A percentile compares a stretch with the other conserved stretches of the same genome.
Conservation (phyloP, 2,113 vertebrate species). For the Petrocephalus zakoni region DNA sequence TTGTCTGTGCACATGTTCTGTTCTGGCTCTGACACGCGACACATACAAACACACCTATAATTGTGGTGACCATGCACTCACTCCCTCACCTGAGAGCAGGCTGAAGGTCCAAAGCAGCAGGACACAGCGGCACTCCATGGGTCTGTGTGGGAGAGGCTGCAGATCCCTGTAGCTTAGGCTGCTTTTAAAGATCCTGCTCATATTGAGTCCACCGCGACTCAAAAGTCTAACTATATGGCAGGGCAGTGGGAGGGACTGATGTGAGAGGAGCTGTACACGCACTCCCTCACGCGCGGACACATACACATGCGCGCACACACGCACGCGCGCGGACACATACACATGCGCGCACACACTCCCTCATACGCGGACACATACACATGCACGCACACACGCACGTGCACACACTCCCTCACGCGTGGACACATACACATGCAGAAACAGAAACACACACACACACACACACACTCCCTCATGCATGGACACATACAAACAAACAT, state of each 20-base stretch:
- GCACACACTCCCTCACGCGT: too few species aligned
- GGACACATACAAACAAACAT: too few species aligned
- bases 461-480: background rate
- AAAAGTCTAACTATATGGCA: conserved; percentile 65
- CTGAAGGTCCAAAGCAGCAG: conserved; percentile 77
- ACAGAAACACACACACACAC: background rate
- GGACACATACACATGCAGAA: background rate
- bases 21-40: conserved; percentile 20
- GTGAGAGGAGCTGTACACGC: conserved; percentile 65
- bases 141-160: conserved; percentile 47
- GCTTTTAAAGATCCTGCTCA: conserved; percentile 55
- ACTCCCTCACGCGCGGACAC: conserved; percentile 18
- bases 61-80: background rate
- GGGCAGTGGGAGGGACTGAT: conserved; percentile 78
- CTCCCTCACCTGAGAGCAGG: conserved; percentile 76
- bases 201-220: conserved; percentile 57
- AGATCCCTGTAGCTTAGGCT: conserved; percentile 54
- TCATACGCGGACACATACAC: background rate
- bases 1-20: background rate
- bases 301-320: background rate
- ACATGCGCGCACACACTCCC: background rate
- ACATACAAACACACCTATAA: conserved; percentile 2
- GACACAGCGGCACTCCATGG: conserved; percentile 79
- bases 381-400: background rate
- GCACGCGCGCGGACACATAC: background rate